These are phyloP conservation scores for Macrophya alboannulata DNA, from an alignment of 2,888 invertebrate genomes.

Conservation along the genomic window DNA sequence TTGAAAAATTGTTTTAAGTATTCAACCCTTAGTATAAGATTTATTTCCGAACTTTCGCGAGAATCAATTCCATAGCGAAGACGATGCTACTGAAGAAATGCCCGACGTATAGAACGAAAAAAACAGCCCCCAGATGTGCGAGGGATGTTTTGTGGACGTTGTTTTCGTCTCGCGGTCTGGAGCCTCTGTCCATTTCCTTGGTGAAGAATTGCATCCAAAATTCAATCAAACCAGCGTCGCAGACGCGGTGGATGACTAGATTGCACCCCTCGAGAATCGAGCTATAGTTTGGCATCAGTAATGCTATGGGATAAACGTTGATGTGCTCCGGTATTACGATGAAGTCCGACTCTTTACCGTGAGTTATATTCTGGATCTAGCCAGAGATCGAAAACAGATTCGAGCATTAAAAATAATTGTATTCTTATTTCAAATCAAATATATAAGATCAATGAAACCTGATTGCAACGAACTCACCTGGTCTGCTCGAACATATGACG, in stretches of 20 bases:
- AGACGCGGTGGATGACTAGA: background rate
- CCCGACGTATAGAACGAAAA: conserved; percentile 30
- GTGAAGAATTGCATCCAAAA: background rate
- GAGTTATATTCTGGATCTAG: conserved; percentile 2
- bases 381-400: background rate
- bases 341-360: conserved; percentile 26
- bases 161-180: background rate
- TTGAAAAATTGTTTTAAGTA: background rate
- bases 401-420: background rate
- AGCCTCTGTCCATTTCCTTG: background rate
- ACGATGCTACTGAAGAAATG: conserved; percentile 6
- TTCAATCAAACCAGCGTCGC: background rate
- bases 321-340: conserved; percentile 30
- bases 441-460: background rate
- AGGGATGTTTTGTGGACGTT: background rate
- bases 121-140: background rate
- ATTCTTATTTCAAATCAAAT: background rate
- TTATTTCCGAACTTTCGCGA: background rate
- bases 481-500: background rate
- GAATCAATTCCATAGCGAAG: conserved; percentile 1
- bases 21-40: background rate
- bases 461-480: background rate
- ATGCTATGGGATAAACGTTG: conserved; percentile 1
- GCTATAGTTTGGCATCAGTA: conserved; percentile 35
- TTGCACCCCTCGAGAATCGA: conserved; percentile 25